Base-by-base conservation (phyloP, 2,797 vertebrate genomes). In the Perodicticus potto region DNA sequence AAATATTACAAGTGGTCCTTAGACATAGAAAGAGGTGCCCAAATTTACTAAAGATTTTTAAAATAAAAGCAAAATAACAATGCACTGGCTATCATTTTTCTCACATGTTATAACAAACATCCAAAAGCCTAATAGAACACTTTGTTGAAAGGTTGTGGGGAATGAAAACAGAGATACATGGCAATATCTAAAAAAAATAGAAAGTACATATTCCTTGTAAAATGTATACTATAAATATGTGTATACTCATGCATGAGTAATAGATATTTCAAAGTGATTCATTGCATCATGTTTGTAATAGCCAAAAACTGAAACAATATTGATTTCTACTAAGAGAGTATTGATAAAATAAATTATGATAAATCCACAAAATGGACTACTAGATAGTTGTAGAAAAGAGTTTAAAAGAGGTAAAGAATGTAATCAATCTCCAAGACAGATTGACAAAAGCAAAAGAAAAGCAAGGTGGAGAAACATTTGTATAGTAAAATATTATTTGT, bases 241-340 rank as follows among this genome's bases (percentile, higher is more conserved):
- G 13, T 49, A 67, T 2, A 22, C 29, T 80, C 6, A 12, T 55
- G 11, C 25, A 34, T 40, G 6, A 72, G 7, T 27, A 78, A 43
- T 32, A 40, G n/a, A 55, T 73, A 78, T 84, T 93, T 90, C n/a
- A 90, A 69, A 70, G 72, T 34, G 55, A 91, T 49, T 94, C n/a
- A 88, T 27, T 76, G 43, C 10, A 16, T 83, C 23, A 25, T 73
- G 74, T 34, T 27, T 74, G 3, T 34, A 45, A 59, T 1, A 91
- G 20, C 0, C 7, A 63, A 92, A 34, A 72, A 53, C 17, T 19
- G 10, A 91, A 89, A 43, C 1, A 72, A 59, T 37, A 27, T 72
- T 80, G 57, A 49, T 12, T 5, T 45, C 25, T 25, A 45, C 70
- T 16, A 84, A 83, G 37, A 91, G 12, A 86, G 17, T 37, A 32